Conservation (phyloP, 2,888 invertebrate species). For the Mystacides longicornis region DNA sequence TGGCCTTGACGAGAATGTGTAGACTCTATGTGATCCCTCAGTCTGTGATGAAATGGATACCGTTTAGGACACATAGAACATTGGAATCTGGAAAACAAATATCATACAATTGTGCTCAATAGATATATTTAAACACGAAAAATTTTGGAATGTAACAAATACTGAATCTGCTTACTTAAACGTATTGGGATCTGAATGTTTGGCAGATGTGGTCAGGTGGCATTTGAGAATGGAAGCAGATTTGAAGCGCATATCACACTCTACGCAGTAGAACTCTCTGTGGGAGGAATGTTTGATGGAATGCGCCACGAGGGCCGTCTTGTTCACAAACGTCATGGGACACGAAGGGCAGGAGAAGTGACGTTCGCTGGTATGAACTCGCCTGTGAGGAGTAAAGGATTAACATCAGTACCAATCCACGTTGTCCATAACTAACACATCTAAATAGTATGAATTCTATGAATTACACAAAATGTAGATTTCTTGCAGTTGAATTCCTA, state of each 20-base stretch:
- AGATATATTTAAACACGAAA: background rate
- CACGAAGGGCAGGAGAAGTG: slow-evolving; percentile 11
- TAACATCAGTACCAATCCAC: no score
- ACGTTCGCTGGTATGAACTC: slow-evolving; percentile 9
- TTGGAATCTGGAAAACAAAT: slow-evolving; percentile 9
- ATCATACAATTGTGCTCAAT: background rate
- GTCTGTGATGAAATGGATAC: slow-evolving; percentile 3
- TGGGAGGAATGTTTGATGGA: slow-evolving; percentile 13
- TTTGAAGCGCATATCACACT: slow-evolving; percentile 13
- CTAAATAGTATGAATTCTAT: no score
- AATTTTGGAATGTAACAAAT: background rate
- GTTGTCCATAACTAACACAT: no score
- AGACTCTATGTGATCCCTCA: slow-evolving; percentile 8
- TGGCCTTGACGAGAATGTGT: slow-evolving; percentile 4
- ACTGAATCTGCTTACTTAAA: slow-evolving; percentile 8
- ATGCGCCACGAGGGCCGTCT: slow-evolving; percentile 15
- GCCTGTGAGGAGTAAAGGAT: no score
- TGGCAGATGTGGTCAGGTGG: slow-evolving; percentile 6
- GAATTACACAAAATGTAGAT: slow-evolving; percentile 14
- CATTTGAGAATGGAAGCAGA: slow-evolving; percentile 8
- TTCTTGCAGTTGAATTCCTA: slow-evolving; percentile 7
- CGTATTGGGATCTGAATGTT: slow-evolving; percentile 8
- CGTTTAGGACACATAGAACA: slow-evolving; percentile 12
- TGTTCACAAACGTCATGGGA: slow-evolving; percentile 13
- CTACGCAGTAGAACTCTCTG: slow-evolving; percentile 13